phyloP scores from a whole-genome alignment of 2,797 vertebrate genomes.

The Chelon labrosus region DNA sequence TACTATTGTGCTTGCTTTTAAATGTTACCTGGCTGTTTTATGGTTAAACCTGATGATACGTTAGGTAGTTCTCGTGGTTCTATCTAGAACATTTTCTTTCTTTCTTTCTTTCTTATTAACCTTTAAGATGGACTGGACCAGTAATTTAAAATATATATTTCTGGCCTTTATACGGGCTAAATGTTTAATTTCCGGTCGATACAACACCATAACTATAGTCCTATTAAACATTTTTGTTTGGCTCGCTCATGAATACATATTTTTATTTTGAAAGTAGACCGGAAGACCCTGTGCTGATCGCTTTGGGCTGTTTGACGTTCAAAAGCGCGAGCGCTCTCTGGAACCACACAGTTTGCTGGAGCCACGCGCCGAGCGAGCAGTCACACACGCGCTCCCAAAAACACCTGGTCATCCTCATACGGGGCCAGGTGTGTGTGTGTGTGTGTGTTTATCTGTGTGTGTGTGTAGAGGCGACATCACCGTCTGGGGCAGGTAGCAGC shows the following conservation, averaged over 20 bases:
- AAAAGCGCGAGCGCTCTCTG: constrained; percentile 27
- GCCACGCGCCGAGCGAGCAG: constrained; percentile 54
- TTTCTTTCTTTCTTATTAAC: too few species aligned
- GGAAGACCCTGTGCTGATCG: constrained; percentile 23
- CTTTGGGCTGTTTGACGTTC: not conserved
- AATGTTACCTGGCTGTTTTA: not conserved
- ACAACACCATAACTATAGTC: too few species aligned
- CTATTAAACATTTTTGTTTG: too few species aligned
- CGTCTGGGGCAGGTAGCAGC: too few species aligned
- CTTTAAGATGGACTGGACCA: too few species aligned
- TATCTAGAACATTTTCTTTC: too few species aligned
- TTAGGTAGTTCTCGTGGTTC: too few species aligned
- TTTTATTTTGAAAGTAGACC: constrained; percentile 65
- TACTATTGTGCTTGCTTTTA: not conserved
- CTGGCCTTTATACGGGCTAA: too few species aligned
- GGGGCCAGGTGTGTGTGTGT: not conserved
- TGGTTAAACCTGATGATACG: too few species aligned
- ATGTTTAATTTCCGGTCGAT: too few species aligned
- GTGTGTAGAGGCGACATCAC: not conserved
- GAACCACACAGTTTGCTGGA: constrained; percentile 20
- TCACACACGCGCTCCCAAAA: constrained; percentile 57
- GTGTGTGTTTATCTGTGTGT: not conserved
- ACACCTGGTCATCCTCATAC: constrained; percentile 45
- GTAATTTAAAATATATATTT: too few species aligned
- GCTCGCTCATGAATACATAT: too few species aligned